Evolutionary conservation across 1,140 invertebrate genomes (phyloP), one percentile per base, ranked within the genome.

Genomic region (Heliothis subflexa): DNA sequence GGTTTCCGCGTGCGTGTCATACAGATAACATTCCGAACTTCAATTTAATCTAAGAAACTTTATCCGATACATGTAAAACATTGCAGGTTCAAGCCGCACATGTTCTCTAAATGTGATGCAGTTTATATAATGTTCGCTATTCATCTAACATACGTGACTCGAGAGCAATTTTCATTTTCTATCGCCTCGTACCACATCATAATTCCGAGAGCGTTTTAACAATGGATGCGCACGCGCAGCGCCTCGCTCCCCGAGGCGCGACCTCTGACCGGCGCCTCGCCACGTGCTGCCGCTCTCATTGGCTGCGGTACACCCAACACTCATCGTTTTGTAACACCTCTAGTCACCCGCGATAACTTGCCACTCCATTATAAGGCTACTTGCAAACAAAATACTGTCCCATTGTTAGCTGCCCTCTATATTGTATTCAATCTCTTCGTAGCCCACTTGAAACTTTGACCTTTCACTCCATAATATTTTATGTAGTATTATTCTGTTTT

Each of bases 251-350:
- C 79, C 79, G 80, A 86, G 81, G 84, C 85, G 76, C 81, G 84
- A 91, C 88, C 91, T 88, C 75, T 92, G 90, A 91, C 90, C 90
- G 57, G 57, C 72, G 73, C 73, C 73, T 49, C 73, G 73, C 59
- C 91, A 88, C 90, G 90, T 91, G 91, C 89, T 89, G 84, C 85
- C 78, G 54, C 79, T 86, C 84, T 88, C 85, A 92, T 91, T 92
- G 89, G 87, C 85, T 83, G 82, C 85, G 83, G 78, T 83, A 85
- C 86, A 84, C 80, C 80, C 81, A 88, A 73, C 83, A 85, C 86
- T 88, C 86, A 89, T 89, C 87, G 84, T 91, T 90, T 91, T 89
- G 86, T 91, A 91, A 91, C 86, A 88, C 74, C 74, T 77, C 62
- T 66, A 66, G 61, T 68, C 74, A 52, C 50, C 50, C 33, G 74